Base-by-base conservation (phyloP, 2,888 invertebrate genomes). In the Dryobota labecula region DNA sequence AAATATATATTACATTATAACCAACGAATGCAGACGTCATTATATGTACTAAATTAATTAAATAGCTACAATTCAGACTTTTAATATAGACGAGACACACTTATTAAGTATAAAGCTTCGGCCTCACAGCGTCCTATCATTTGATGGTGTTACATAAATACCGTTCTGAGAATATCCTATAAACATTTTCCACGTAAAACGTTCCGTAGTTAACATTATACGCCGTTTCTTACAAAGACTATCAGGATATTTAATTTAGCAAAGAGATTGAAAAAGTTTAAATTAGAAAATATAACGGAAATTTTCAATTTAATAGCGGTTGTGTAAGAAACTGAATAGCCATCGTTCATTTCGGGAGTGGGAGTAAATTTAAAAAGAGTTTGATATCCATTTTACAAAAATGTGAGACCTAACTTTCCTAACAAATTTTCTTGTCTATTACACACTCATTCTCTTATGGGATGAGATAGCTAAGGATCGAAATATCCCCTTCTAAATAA, bases 201-300 rank as follows among this genome's bases (percentile, higher is more conserved):
- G 24, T 53, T 67, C 20, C n/a, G 62, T 62, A 68, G 64, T 68
- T 33, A 80, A 78, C 43, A 49, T 61, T 70, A 54, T 60, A 70
- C 38, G 64, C 27, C 18, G 15, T 51, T 20, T 18, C 43, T 54
- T 47, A 53, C 54, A 68, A 56, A 63, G 67, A 62, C 64, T 67
- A 71, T 65, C 49, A 63, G 45, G 56, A 72, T 76, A 81, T 73
- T 82, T 65, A 73, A 77, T 82, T 69, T 63, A 45, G 38, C 61
- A 45, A 54, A 47, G 57, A 78, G 73, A 79, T 77, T 78, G 78
- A 82, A 79, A 79, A 79, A 73, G 82, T 79, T 82, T 58, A 62
- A 62, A 73, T 73, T 73, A 54, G 20, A 76, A 74, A 81, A 72
- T 61, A 81, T 77, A 45, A 68, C 62, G 78, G 51, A 69, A 79